These are phyloP conservation scores for Sinonovacula constricta DNA, from an alignment of 1,140 invertebrate species.

Conservation along the genomic window DNA sequence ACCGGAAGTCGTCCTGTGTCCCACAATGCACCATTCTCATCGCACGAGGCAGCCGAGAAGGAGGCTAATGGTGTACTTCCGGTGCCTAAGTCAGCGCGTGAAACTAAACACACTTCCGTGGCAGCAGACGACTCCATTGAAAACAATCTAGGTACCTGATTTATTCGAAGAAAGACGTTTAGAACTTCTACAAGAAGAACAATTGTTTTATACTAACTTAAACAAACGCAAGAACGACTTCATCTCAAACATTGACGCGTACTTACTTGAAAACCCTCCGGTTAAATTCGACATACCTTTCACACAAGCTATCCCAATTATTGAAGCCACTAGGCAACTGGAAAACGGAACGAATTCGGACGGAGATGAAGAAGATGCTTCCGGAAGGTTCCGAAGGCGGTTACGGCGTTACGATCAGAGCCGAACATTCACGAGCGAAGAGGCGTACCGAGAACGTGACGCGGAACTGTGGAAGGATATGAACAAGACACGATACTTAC, in stretches of 20 bases:
- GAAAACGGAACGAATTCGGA: slow-evolving; percentile 24
- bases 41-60: slow-evolving; percentile 55
- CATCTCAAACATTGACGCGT: slow-evolving; percentile 64
- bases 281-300: slow-evolving; percentile 22
- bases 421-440: slow-evolving; percentile 64
- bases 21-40: slow-evolving; percentile 43
- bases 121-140: slow-evolving; percentile 61
- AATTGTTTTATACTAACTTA: slow-evolving; percentile 51
- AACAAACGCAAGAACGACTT: slow-evolving; percentile 64
- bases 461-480: slow-evolving; percentile 62
- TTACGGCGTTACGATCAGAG: slow-evolving; percentile 50
- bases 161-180: slow-evolving; percentile 62
- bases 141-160: slow-evolving; percentile 66
- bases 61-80: slow-evolving; percentile 43
- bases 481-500: slow-evolving; percentile 66
- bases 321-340: slow-evolving; percentile 9
- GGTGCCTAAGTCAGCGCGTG: slow-evolving; percentile 1
- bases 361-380: slow-evolving; percentile 30
- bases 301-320: slow-evolving; percentile 15
- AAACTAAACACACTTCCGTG: slow-evolving; percentile 35
- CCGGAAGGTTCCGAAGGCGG: slow-evolving; percentile 12
- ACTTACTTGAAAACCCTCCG: slow-evolving; percentile 60
- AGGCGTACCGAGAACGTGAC: slow-evolving; percentile 60
- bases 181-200: slow-evolving; percentile 68
- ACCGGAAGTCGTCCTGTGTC: slow-evolving; percentile 8